Conservation (phyloP, 2,888 invertebrate species). For the Scrobipalpa atriplicella region DNA sequence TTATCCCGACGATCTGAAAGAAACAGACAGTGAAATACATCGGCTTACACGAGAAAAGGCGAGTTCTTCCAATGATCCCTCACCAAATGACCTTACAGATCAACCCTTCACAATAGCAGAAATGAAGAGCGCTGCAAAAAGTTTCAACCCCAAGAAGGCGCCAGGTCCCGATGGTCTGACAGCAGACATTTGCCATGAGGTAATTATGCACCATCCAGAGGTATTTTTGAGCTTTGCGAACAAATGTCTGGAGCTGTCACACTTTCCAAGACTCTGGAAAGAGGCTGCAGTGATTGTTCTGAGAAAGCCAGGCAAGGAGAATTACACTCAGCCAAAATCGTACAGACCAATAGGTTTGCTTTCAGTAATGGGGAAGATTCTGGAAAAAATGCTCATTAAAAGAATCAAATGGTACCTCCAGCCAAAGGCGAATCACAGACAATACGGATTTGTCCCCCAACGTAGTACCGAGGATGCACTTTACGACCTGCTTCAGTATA, state of each 20-base stretch:
- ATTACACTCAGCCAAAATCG: not conserved
- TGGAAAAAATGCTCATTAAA: slow-evolving; percentile 2
- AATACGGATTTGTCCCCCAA: slow-evolving; percentile 9
- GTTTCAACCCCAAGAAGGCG: slow-evolving; percentile 19
- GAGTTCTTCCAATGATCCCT: too few species aligned
- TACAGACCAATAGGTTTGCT: slow-evolving; percentile 4
- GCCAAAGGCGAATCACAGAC: not conserved
- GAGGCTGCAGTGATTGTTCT: not conserved
- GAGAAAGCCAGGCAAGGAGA: not conserved
- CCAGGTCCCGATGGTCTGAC: slow-evolving; percentile 14
- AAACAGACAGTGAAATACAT: too few species aligned
- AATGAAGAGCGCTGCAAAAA: not conserved
- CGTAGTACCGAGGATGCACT: slow-evolving; percentile 19
- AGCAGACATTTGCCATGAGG: not conserved
- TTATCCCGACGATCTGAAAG: too few species aligned
- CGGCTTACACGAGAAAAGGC: too few species aligned
- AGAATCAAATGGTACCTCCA: not conserved
- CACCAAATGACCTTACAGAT: not conserved
- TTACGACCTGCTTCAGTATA: slow-evolving; percentile 22
- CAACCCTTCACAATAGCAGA: not conserved
- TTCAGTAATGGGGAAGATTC: not conserved
- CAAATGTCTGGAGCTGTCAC: not conserved
- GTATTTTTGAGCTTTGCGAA: not conserved
- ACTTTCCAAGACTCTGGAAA: not conserved
- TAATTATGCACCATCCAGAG: too few species aligned